These are phyloP conservation scores for Sesia bembeciformis DNA, from an alignment of 2,888 invertebrate species.

Conservation along the genomic window DNA sequence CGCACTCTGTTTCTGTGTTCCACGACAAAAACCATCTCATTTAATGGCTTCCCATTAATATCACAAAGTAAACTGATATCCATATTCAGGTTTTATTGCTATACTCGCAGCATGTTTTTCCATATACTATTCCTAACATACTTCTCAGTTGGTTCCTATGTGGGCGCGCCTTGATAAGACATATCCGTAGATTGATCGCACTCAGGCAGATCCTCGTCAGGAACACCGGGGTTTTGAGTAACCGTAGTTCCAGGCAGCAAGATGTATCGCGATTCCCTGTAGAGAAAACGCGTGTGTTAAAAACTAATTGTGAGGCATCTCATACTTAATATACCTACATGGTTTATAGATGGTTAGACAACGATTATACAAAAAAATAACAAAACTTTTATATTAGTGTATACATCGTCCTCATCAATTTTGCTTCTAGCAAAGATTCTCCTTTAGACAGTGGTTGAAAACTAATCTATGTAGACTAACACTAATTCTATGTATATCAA, in stretches of 20 bases:
- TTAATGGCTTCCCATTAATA: too few relatives aligned
- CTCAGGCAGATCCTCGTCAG: slow-evolving; percentile 9
- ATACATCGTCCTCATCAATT: too few relatives aligned
- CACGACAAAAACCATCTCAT: too few relatives aligned
- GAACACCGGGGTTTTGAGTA: slow-evolving; percentile 18
- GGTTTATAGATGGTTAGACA: not conserved
- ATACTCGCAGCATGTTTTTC: not conserved
- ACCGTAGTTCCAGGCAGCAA: slow-evolving; percentile 38
- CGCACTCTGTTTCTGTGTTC: too few relatives aligned
- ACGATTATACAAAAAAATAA: too few relatives aligned
- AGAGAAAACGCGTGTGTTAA: slow-evolving; percentile 2
- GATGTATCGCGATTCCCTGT: slow-evolving; percentile 47
- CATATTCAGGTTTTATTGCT: not conserved
- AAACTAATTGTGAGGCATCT: too few relatives aligned
- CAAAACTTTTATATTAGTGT: too few relatives aligned
- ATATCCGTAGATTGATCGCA: slow-evolving; percentile 13
- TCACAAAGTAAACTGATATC: not conserved
- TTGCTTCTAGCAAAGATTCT: too few relatives aligned
- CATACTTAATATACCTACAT: too few relatives aligned
- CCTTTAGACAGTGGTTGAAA: too few relatives aligned
- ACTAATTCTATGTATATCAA: too few relatives aligned
- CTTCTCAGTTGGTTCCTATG: slow-evolving; percentile 11
- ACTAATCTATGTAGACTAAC: too few relatives aligned
- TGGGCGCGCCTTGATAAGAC: slow-evolving; percentile 38
- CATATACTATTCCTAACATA: not conserved